Evolutionary conservation across 2,113 vertebrate species (phyloP), one percentile per base, ranked within the genome.

Genomic region (Toxotes jaculatrix): DNA sequence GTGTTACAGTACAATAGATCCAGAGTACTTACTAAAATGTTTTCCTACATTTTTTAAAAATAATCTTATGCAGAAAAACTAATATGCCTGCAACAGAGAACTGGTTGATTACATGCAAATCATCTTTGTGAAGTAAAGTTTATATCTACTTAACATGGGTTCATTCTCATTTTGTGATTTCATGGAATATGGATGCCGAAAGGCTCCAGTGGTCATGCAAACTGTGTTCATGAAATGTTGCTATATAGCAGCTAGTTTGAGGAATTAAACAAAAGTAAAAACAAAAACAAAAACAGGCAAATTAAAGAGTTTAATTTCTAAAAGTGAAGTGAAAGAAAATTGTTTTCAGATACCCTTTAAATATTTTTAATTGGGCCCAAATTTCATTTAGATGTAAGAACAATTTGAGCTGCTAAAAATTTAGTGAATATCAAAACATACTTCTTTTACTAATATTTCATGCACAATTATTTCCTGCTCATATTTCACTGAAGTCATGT

Each of bases 81-180:
- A 36, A 34, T 27, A 42, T 2, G 13, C 13, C 42, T 49, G 21
- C 4, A 27, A 62, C 10, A 14, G 23, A 55, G 51, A 55, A 23
- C 14, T 23, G n/a, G 31, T 32, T 72, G 56, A 87, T 57, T 80
- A 12, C 47, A 31, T 43, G 56, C 69, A 75, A 83, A 83, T 68
- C 43, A 60, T 42, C 17, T 42, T 17, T 7, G 5, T 36, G 32
- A 51, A 51, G 14, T 36, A 47, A 43, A 64, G 61, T 55, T 75
- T n/a, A 67, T 1, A 47, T 45, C 51, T 7, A 42, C n/a, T 61
- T 14, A 68, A 78, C 14, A 77, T 36, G 3, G 5, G 51, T 8
- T 40, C 10, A 21, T 68, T 77, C 16, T 51, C 32, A 38, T 78
- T 49, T 45, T 51, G 16, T 60, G 19, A 67, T 67, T 67, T 57